phyloP scores from a whole-genome alignment of 1,140 invertebrate genomes.

The Scylla paramamosain region DNA sequence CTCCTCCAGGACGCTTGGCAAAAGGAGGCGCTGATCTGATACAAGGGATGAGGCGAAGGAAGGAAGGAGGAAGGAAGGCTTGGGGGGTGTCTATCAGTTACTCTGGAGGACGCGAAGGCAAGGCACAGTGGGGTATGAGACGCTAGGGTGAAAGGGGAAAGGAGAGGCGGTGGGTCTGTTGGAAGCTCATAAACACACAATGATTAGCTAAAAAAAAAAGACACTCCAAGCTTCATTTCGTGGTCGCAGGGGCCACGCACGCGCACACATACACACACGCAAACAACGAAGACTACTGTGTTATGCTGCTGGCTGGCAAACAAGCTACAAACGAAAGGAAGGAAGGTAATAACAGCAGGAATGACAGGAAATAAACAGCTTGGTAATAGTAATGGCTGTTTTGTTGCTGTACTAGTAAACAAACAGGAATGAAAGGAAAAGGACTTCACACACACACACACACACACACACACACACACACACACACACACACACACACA shows the following conservation, averaged over 20 bases:
- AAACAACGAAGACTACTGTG: neutral
- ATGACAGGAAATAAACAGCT: neutral
- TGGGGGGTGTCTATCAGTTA: too few species aligned
- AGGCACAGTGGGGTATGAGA: neutral
- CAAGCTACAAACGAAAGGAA: neutral
- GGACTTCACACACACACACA: too few species aligned
- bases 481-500: neutral
- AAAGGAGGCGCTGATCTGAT: too few species aligned
- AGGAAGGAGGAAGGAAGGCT: too few species aligned
- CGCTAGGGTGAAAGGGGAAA: neutral
- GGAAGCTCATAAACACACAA: constrained; percentile 13
- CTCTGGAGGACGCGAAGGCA: neutral
- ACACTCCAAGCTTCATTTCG: constrained; percentile 31
- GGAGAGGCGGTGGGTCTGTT: neutral
- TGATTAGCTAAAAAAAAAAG: neutral
- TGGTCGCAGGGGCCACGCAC: neutral
- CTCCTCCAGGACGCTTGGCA: too few species aligned
- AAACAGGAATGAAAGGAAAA: neutral
- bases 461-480: neutral
- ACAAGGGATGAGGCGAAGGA: too few species aligned
- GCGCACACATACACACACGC: neutral
- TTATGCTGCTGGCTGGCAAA: neutral
- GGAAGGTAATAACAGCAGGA: neutral
- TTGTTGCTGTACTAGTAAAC: neutral
- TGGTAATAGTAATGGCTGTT: neutral